Evolutionary conservation across 2,888 invertebrate genomes (phyloP).

Genomic region (Eristalis tenax): DNA sequence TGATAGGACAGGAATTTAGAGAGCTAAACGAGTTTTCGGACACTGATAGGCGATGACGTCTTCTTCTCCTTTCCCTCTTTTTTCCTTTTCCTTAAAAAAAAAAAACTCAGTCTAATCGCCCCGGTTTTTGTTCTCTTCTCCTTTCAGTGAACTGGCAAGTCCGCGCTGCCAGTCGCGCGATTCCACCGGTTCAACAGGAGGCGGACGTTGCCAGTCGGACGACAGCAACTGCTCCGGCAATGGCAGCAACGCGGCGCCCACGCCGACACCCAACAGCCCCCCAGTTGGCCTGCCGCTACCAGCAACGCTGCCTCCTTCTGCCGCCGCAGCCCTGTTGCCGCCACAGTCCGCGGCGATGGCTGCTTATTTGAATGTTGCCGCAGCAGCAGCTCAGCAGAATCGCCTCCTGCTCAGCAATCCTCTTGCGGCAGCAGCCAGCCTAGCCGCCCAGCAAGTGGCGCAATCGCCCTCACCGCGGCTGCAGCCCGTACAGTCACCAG

Average conservation of each 20-base stretch:
- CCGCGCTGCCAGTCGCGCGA: constrained; percentile 92
- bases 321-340: constrained; percentile 86
- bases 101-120: neutral
- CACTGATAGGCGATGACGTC: too few relatives aligned
- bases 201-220: constrained; percentile 89
- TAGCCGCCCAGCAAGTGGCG: constrained; percentile 80
- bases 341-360: constrained; percentile 92
- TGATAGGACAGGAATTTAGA: neutral
- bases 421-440: constrained; percentile 86
- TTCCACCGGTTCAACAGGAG: constrained; percentile 84
- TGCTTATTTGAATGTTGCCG: constrained; percentile 88
- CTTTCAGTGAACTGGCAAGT: constrained; percentile 88
- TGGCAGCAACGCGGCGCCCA: constrained; percentile 82
- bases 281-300: constrained; percentile 86
- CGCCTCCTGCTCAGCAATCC: constrained; percentile 89
- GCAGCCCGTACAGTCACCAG: constrained; percentile 83
- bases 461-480: constrained; percentile 81
- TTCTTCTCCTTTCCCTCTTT: too few relatives aligned
- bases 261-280: constrained; percentile 84
- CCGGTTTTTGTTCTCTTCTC: constrained; percentile 74
- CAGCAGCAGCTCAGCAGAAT: constrained; percentile 88
- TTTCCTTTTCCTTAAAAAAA: neutral
- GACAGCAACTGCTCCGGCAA: constrained; percentile 89
- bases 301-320: constrained; percentile 86
- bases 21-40: neutral